Conservation (phyloP, 2,888 invertebrate genomes). For the Sphaerophoria taeniata region DNA sequence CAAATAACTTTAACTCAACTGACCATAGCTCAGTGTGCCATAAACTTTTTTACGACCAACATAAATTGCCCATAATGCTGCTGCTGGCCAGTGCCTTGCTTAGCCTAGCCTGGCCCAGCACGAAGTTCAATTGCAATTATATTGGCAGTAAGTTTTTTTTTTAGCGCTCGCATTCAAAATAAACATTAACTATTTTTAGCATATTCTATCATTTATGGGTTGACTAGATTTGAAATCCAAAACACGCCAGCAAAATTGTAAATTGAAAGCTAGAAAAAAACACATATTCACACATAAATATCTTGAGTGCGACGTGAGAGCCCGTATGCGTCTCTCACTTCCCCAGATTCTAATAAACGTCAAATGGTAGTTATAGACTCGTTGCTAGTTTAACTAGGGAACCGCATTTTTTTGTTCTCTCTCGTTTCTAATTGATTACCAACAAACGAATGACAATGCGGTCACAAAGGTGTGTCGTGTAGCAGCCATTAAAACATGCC, state of each 20-base stretch:
- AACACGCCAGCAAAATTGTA: slow-evolving; percentile 37
- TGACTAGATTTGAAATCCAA: slow-evolving; percentile 60
- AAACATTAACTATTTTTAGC: slow-evolving; percentile 69
- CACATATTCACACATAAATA: slow-evolving; percentile 48
- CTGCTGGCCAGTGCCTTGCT: background rate
- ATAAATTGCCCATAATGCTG: slow-evolving; percentile 26
- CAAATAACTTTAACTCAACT: slow-evolving; percentile 37
- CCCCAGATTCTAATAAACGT: slow-evolving; percentile 8
- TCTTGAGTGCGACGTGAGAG: slow-evolving; percentile 14
- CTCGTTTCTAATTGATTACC: slow-evolving; percentile 72
- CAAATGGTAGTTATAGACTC: slow-evolving; percentile 36
- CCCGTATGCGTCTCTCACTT: slow-evolving; percentile 19
- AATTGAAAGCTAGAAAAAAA: slow-evolving; percentile 6
- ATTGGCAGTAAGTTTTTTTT: slow-evolving; percentile 41
- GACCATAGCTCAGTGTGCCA: slow-evolving; percentile 47
- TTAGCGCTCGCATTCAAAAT: background rate
- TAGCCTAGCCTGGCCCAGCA: slow-evolving; percentile 27
- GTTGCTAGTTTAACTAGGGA: slow-evolving; percentile 23
- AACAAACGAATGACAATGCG: slow-evolving; percentile 74
- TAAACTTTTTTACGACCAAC: slow-evolving; percentile 34
- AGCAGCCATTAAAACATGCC: slow-evolving; percentile 62
- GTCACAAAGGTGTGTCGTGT: slow-evolving; percentile 74
- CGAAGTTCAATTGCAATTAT: slow-evolving; percentile 61
- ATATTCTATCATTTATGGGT: slow-evolving; percentile 68
- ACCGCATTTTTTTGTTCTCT: slow-evolving; percentile 57